Evolutionary conservation across 2,888 invertebrate species (phyloP).

Genomic region (Amphipoea oculea): DNA sequence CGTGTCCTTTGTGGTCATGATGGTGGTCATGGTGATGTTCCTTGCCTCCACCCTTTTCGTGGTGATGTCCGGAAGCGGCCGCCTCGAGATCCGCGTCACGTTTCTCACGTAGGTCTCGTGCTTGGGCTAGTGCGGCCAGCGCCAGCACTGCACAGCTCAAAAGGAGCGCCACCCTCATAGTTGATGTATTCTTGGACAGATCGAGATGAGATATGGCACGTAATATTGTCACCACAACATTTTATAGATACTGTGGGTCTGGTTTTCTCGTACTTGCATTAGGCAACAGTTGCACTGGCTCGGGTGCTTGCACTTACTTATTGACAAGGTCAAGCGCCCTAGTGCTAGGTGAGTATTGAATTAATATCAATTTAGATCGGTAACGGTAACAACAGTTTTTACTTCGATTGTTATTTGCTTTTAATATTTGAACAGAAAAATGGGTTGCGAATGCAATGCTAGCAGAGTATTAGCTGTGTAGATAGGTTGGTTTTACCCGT

Average conservation of each 20-base stretch:
- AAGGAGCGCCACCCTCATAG: constrained; percentile 81
- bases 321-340: constrained; percentile 80
- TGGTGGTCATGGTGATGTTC: constrained; percentile 92
- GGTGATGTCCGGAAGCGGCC: constrained; percentile 85
- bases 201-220: constrained; percentile 78
- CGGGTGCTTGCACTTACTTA: constrained; percentile 76
- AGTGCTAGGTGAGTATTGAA: constrained; percentile 54
- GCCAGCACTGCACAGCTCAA: constrained; percentile 78
- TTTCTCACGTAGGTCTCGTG: constrained; percentile 84
- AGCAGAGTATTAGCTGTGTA: neutral
- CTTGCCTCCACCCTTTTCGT: constrained; percentile 91
- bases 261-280: constrained; percentile 82
- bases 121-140: constrained; percentile 84
- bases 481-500: neutral
- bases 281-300: constrained; percentile 81
- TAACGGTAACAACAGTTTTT: constrained; percentile 4
- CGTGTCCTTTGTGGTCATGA: constrained; percentile 92
- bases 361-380: constrained; percentile 43
- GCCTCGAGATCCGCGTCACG: constrained; percentile 88
- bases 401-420: neutral
- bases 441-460: too few relatives aligned
- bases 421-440: neutral
- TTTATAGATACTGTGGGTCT: constrained; percentile 85
- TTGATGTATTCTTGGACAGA: constrained; percentile 73
- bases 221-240: constrained; percentile 76